Evolutionary conservation across 2,113 vertebrate genomes (phyloP), one percentile per base, ranked within the genome.

Genomic region (Sturnus vulgaris): DNA sequence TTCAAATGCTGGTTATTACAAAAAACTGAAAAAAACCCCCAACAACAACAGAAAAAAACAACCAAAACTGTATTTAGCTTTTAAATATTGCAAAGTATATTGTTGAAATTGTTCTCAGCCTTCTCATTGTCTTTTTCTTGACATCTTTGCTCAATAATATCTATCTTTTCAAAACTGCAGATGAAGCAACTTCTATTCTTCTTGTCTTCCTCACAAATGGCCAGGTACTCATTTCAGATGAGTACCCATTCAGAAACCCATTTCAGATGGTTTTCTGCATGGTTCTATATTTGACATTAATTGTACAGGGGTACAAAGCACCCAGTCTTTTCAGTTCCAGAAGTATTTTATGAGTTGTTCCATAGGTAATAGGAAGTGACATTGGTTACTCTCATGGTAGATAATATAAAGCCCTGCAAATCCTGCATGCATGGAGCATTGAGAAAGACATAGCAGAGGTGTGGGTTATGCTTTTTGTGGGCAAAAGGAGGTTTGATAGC

Each of bases 361-460:
- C 15, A 17, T 3, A 27, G 14, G 2, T 33, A 24, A 25, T 25
- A 31, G 11, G 18, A 52, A 4, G 6, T 12, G 5, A 30, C 0
- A 0, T 3, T 57, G n/a, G 6, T 40, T 64, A 15, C 8, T 63
- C 14, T 68, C 0, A 1, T 18, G 15, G 27, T 27, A 39, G 31
- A 2, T 14, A 59, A 23, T 6, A 25, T 10, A 40, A 64, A 90
- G 1, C 4, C n/a, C 68, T 59, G 24, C 4, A 63, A 63, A 72
- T 7, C 9, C 1, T 1, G 5, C 0, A 0, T 4, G 5, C 8
- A 33, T 8, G 35, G 7, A 72, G 5, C 5, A 30, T 14, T 15
- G 16, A 77, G 53, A 49, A 46, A 21, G 31, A 14, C 0, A 0
- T 2, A 53, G 33, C 7, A 30, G 39, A 53, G 23, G 16, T 8